A percentile compares a stretch with the other conserved stretches of the same genome.
phyloP scores from a whole-genome alignment of 2,888 invertebrate species.

The Idaea straminata region DNA sequence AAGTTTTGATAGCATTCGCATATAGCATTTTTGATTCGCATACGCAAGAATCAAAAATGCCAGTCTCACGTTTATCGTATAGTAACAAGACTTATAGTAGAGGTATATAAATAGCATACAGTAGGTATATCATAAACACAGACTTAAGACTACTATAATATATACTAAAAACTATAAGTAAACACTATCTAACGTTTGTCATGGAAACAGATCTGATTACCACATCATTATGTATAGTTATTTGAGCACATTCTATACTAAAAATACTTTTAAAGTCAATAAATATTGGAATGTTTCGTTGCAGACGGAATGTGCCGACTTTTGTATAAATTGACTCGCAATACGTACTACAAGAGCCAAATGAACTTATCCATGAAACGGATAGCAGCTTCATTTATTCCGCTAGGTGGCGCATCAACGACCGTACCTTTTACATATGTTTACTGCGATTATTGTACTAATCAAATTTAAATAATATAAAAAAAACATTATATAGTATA shows the following conservation, averaged over 20 bases:
- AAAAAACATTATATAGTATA: no score
- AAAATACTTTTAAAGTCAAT: slow-evolving; percentile 21
- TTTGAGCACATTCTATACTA: slow-evolving; percentile 41
- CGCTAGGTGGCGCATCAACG: no score
- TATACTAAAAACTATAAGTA: slow-evolving; percentile 16
- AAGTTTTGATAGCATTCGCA: not conserved
- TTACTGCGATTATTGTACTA: no score
- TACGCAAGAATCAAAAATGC: no score
- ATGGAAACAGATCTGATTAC: slow-evolving; percentile 41
- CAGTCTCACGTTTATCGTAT: not conserved
- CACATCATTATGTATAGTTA: slow-evolving; percentile 25
- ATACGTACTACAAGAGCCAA: not conserved
- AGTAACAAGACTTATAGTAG: not conserved
- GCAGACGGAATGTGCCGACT: slow-evolving; percentile 22
- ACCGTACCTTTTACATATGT: no score
- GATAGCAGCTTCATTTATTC: no score
- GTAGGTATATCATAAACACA: slow-evolving; percentile 7
- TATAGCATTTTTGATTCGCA: no score
- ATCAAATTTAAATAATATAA: no score
- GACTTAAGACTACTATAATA: slow-evolving; percentile 6
- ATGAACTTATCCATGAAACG: no score
- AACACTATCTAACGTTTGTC: slow-evolving; percentile 31
- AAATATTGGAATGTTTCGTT: slow-evolving; percentile 31
- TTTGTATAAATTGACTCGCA: slow-evolving; percentile 8
- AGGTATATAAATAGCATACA: not conserved